Evolutionary conservation across 92 coral and sea anemone genomes (phyloP), one percentile per base, ranked within the genome.

Genomic region (Plumapathes pennacea): DNA sequence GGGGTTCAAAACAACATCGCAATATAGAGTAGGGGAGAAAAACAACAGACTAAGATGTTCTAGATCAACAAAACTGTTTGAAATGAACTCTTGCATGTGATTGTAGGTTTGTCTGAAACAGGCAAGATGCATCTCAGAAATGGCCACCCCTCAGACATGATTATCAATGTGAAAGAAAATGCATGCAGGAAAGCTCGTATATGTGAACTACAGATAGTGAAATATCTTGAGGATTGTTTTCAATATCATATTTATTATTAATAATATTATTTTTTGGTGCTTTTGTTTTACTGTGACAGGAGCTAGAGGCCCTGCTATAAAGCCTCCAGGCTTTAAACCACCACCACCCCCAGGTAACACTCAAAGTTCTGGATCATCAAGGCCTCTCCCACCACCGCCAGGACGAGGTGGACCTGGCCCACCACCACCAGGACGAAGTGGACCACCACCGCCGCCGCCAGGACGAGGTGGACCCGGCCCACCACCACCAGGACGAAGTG

Each of bases 301-400:
- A 38, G 37, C 78, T 38, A 61, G 61, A 89, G 97, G 89, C 29
- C 70, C 89, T 45, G 84, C 97, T 13, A 59, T 89, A 65, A 86
- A 47, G 64, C 97, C 95, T 24, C 89, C 89, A 50, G 97, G 97
- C 20, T 76, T 81, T 50, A 85, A 77, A 54, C 86, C 97, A 15
- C 80, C 75, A 29, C 69, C 87, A 32, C 98, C 92, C 21, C 96
- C 96, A 14, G 82, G 69, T 28, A 89, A 86, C 56, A 50, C 62
- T 36, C 60, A 64, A 36, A 84, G 81, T 13, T 67, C 65, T 32
- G 69, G 76, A 7, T 74, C 89, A 15, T 57, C 96, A 33, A 67
- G 86, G 47, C 89, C 97, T 12, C 72, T 90, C 21, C 98, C 96
- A 43, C 76, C 78, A n/a, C 85, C 97, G 19, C 97, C 98, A 34